Base-by-base conservation (phyloP, 2,113 vertebrate genomes). In the Nerophis lumbriciformis region DNA sequence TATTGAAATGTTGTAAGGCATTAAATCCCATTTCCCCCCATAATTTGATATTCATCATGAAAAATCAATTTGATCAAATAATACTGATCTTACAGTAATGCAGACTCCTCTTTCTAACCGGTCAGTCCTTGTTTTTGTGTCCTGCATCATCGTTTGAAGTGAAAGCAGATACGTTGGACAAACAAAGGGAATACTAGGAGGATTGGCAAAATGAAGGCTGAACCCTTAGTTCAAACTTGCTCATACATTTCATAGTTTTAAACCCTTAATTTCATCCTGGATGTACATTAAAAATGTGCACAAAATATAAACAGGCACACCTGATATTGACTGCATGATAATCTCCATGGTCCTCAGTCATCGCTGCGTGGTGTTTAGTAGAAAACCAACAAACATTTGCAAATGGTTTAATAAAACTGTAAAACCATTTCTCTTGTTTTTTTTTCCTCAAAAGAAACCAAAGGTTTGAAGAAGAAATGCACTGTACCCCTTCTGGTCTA, bases 251-350 rank as follows among this genome's bases (percentile, higher is more conserved):
- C 13, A 36, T 36, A 37, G 81, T 61, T 61, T 45, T 49, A 14
- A 70, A 67, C 72, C 72, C 70, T 76, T 67, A 61, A 82, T 86
- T 85, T 84, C 85, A 83, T 82, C 88, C 84, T 88, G 56, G 83
- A 89, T 91, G 90, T 90, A 94, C 92, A 92, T 94, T 94, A 93
- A 94, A 94, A 88, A 94, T 90, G 92, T 49, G 88, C 93, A 94
- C 92, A 91, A 94, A 94, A 95, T 94, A 95, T 93, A 94, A 94
- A 94, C 93, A 94, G 92, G 90, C 86, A 93, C 92, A 92, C 81
- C 74, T 69, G 75, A 45, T 9, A 92, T 89, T 16, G 76, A 88
- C 91, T 91, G 89, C 85, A 16, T 52, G 42, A 61, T 66, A 36
- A 14, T 49, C 21, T 50, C 13, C 50, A 49, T 10, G 8, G 28